Base-by-base conservation (phyloP, 2,888 invertebrate genomes). In the Megalurothrips usitatus region DNA sequence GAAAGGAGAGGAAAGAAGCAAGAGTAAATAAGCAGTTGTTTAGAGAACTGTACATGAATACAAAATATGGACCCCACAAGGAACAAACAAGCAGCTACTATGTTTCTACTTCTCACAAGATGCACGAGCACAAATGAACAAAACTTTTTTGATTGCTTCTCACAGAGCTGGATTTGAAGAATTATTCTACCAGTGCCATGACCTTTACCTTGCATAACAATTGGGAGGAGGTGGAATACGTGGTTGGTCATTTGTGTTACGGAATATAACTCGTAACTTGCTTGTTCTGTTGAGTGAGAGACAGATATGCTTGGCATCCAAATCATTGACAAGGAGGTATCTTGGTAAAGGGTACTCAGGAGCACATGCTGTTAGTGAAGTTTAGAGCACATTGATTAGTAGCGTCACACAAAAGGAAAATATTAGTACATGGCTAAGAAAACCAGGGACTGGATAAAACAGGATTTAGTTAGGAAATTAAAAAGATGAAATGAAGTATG, bases 121-220 rank as follows among this genome's bases (percentile, higher is more conserved):
- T 4, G 34, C 34, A 43, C 6, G 6, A 43, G 34, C 34, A 43
- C 34, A 43, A 43, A 43, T 43, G 6, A 58, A 17, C 58, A 58
- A 6, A 58, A 58, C 14, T 14, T 58, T 58, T 58, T 58, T 58
- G 6, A 58, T 58, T 58, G 14, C 58, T 4, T 58, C 19, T 58
- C 0, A 58, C 17, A 14, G 58, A 58, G 6, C 17, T 58, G 58
- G 11, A 14, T 19, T 84, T 82, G 49, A 58, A 58, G 11, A 58
- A 14, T 58, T 1, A 14, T 58, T 19, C 19, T 14, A 52, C 19
- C 19, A 58, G 0, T 58, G 14, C 19, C 14, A 17, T 58, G 14
- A 19, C 58, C n/a, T 75, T 75, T 75, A 75, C 68, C 68, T 75
- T 75, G 68, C 68, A 26, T 26, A 75, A 26, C 68, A 75, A 26